Percentiles rank a stretch among this genome's conserved stretches.
phyloP scores from a whole-genome alignment of 2,113 vertebrate species.

The Melospiza georgiana region DNA sequence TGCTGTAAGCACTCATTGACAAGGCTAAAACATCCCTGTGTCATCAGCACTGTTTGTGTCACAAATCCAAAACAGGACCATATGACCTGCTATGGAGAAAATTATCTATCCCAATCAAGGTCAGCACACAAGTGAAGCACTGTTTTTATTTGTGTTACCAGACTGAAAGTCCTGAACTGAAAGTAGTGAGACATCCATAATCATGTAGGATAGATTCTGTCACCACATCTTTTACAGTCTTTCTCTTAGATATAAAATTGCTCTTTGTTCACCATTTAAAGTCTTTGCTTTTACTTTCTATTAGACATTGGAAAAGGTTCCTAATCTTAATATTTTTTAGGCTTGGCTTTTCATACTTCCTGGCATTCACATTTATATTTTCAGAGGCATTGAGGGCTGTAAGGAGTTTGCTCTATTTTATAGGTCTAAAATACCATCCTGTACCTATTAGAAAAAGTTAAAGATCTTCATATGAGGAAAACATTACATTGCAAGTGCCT shows the following conservation, averaged over 20 bases:
- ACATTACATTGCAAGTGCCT: neutral
- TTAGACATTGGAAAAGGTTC: neutral
- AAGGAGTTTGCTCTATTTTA: neutral
- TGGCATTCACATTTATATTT: neutral
- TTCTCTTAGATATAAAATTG: neutral
- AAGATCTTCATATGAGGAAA: neutral
- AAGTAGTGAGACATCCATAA: neutral
- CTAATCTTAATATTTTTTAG: neutral
- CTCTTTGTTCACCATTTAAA: neutral
- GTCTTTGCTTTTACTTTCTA: neutral
- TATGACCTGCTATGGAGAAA: neutral
- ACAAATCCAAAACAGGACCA: neutral
- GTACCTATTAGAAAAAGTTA: neutral
- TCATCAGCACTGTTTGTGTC: neutral
- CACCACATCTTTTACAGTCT: fast-evolving
- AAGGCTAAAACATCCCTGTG: neutral
- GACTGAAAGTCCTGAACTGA: neutral
- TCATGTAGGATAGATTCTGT: neutral
- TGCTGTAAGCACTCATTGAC: neutral
- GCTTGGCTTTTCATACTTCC: neutral
- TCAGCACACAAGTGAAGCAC: neutral
- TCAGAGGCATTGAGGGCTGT: neutral
- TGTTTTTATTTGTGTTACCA: neutral
- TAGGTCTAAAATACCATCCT: neutral
- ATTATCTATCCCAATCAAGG: neutral